Percentiles rank a stretch among this genome's conserved stretches.
phyloP scores from a whole-genome alignment of 2,797 vertebrate genomes.

The Melanotaenia boesemani region DNA sequence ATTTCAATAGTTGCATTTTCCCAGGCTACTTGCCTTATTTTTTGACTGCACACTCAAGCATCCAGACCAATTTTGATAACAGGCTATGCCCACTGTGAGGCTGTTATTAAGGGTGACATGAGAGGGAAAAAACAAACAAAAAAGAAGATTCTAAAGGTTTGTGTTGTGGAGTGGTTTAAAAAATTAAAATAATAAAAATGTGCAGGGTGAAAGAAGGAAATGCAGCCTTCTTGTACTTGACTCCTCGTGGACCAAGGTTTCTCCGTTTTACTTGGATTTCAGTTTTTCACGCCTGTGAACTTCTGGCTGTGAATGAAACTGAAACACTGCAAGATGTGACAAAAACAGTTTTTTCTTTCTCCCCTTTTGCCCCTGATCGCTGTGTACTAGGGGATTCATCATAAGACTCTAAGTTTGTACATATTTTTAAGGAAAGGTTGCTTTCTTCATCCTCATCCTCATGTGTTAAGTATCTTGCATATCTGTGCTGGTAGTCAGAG shows the following conservation, averaged over 20 bases:
- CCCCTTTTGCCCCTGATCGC: neutral
- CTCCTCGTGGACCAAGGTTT: neutral
- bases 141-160: neutral
- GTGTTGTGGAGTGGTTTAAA: neutral
- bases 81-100: neutral
- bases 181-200: neutral
- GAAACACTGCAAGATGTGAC: neutral
- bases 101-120: neutral
- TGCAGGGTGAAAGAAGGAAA: neutral
- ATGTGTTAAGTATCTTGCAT: slow-evolving; percentile 11
- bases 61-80: neutral
- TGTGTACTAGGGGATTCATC: neutral
- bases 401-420: neutral
- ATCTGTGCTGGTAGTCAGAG: neutral
- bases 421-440: neutral
- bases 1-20: neutral
- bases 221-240: neutral
- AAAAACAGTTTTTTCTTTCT: neutral
- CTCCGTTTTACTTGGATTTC: neutral
- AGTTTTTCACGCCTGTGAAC: neutral
- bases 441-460: slow-evolving; percentile 1
- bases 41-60: neutral
- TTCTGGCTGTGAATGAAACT: neutral
- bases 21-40: neutral
- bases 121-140: neutral